phyloP scores from a whole-genome alignment of 1,140 invertebrate genomes.

The Triops longicaudatus region DNA sequence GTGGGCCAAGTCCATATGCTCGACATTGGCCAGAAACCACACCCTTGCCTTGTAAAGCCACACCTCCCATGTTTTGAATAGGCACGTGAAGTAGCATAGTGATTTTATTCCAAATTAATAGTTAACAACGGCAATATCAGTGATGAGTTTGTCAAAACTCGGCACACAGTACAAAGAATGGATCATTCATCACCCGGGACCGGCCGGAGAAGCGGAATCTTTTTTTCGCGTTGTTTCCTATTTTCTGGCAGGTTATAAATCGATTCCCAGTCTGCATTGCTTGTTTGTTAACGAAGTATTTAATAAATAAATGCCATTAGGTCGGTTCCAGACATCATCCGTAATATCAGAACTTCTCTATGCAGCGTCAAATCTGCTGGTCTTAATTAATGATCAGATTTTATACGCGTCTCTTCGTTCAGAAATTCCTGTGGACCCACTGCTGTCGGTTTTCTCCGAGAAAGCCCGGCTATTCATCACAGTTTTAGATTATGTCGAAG shows the following conservation, averaged over 20 bases:
- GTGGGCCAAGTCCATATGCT: too few species aligned
- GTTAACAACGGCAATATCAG: neutral
- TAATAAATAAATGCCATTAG: neutral
- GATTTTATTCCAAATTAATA: neutral
- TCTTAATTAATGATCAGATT: slow-evolving; percentile 19
- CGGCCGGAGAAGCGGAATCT: slow-evolving; percentile 12
- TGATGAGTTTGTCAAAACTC: slow-evolving; percentile 15
- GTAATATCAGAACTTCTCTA: slow-evolving; percentile 13
- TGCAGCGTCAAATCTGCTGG: neutral
- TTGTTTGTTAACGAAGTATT: neutral
- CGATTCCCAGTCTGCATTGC: neutral
- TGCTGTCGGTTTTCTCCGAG: slow-evolving; percentile 20
- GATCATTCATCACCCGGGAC: slow-evolving; percentile 8
- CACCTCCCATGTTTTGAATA: neutral
- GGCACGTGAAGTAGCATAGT: neutral
- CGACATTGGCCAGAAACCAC: neutral
- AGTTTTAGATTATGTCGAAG: slow-evolving; percentile 6
- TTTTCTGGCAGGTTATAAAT: slow-evolving; percentile 19
- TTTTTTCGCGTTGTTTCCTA: slow-evolving; percentile 16
- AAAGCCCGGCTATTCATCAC: slow-evolving; percentile 20
- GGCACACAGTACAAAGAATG: slow-evolving; percentile 16
- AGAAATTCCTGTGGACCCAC: neutral
- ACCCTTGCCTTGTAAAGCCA: neutral
- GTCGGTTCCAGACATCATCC: neutral
- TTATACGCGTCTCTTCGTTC: slow-evolving; percentile 9